Evolutionary conservation across 2,888 invertebrate species (phyloP), one percentile per base, ranked within the genome.

Genomic region (Atethmia centrago): DNA sequence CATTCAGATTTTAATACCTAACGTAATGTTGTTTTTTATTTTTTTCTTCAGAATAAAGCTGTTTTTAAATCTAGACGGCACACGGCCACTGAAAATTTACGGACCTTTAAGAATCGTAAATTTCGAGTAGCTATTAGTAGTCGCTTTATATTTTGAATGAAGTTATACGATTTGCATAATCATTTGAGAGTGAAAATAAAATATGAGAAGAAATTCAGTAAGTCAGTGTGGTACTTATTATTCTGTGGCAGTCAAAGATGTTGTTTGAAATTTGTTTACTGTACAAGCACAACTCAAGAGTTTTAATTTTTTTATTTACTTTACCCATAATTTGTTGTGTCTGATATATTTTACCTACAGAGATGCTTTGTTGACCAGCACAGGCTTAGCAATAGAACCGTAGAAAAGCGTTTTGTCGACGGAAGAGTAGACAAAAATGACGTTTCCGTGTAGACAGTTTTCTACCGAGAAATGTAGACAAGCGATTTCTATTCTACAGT

Each of bases 81-180:
- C 59, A 71, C 62, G 56, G 58, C 69, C 67, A 66, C 72, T 79
- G 45, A 71, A 77, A 83, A 81, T 85, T 79, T 74, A 81, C 64
- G 85, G 81, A 71, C 76, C 73, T 75, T 79, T 81, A 75, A 81
- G 62, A 68, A 67, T 71, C 75, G 74, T 85, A 78, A 85, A 81
- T 66, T 84, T 83, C 68, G 59, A 85, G 73, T 59, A 80, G 59
- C 64, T 59, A n/a, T n/a, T n/a, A n/a, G n/a, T n/a, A 47, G 51
- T 66, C 51, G 49, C 67, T 80, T 81, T 83, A 83, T 74, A 77
- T 81, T 85, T 85, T 77, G 67, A 79, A 75, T 79, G 62, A 71
- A 75, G 56, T 77, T 79, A 72, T 16, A 69, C 19, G n/a, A 85
- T 83, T 85, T 75, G 70, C 77, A 83, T 83, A 83, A 83, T 79